phyloP scores from a whole-genome alignment of 2,797 vertebrate genomes.

The Lutjanus argentimaculatus region DNA sequence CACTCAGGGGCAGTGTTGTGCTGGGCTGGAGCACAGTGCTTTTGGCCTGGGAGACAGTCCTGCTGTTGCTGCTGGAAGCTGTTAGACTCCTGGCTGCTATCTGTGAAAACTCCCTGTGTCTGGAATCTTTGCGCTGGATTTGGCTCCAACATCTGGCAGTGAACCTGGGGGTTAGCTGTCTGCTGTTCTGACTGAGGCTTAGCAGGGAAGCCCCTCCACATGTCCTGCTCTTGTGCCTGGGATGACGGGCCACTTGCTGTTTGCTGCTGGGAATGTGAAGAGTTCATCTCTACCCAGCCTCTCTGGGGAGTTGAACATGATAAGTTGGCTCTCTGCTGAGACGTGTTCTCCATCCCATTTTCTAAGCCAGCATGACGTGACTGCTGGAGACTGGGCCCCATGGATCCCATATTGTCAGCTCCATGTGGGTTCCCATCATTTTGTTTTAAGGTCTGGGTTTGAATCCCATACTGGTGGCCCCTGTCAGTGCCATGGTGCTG shows the following conservation, averaged over 20 bases:
- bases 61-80: conserved; percentile 80
- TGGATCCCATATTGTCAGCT: conserved; percentile 65
- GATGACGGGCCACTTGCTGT: conserved; percentile 63
- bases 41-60: conserved; percentile 81
- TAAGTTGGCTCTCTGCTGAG: conserved; percentile 76
- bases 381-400: conserved; percentile 65
- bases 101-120: conserved; percentile 81
- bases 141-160: conserved; percentile 85
- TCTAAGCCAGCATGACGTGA: conserved; percentile 58
- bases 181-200: conserved; percentile 82
- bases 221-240: conserved; percentile 80
- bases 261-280: conserved; percentile 79
- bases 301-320: conserved; percentile 72
- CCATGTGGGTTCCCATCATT: conserved; percentile 72
- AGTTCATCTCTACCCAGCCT: conserved; percentile 90
- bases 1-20: conserved; percentile 86
- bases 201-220: conserved; percentile 84
- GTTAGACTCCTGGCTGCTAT: conserved; percentile 78
- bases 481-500: conserved; percentile 70
- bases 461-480: conserved; percentile 81
- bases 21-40: conserved; percentile 78
- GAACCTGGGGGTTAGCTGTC: conserved; percentile 76
- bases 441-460: conserved; percentile 75
- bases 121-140: conserved; percentile 80
- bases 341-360: conserved; percentile 75